These are phyloP conservation scores for Drosophila percnosoma DNA, from an alignment of 2,888 invertebrate genomes.

Conservation along the genomic window DNA sequence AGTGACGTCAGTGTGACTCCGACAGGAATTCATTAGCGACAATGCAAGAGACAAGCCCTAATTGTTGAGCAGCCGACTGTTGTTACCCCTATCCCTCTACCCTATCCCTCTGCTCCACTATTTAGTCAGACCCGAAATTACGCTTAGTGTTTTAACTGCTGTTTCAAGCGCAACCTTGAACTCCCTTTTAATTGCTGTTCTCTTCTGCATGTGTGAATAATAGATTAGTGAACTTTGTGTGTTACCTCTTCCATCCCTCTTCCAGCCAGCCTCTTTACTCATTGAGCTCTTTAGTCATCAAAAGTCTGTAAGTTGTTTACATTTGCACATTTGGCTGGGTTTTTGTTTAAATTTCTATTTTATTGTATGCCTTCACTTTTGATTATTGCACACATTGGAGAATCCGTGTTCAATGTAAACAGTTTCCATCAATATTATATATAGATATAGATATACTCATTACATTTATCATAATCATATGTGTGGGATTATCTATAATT, in stretches of 20 bases:
- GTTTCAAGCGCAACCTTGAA: background rate
- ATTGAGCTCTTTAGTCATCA: slow-evolving; percentile 12
- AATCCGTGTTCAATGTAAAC: slow-evolving; percentile 41
- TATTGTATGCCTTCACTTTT: slow-evolving; percentile 57
- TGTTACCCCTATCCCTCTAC: too few species aligned
- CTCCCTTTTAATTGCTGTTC: background rate
- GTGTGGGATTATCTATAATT: slow-evolving; percentile 22
- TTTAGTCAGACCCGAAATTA: background rate
- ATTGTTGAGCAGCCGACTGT: too few species aligned
- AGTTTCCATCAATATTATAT: background rate
- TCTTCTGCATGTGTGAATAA: background rate
- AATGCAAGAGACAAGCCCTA: too few species aligned
- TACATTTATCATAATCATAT: slow-evolving; percentile 5
- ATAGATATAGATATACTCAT: background rate
- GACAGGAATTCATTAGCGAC: too few species aligned
- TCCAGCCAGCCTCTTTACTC: background rate
- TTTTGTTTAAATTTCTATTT: slow-evolving; percentile 51
- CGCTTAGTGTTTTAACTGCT: background rate
- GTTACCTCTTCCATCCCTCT: background rate
- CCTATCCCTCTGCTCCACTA: background rate
- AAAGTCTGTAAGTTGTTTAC: slow-evolving; percentile 53
- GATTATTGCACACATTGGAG: slow-evolving; percentile 51
- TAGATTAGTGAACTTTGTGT: background rate
- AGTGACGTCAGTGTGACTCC: too few species aligned
- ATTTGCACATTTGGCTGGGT: slow-evolving; percentile 63